These are phyloP conservation scores for Chlorocebus sabaeus DNA, from an alignment of 2,113 vertebrate genomes.

Conservation along the genomic window DNA sequence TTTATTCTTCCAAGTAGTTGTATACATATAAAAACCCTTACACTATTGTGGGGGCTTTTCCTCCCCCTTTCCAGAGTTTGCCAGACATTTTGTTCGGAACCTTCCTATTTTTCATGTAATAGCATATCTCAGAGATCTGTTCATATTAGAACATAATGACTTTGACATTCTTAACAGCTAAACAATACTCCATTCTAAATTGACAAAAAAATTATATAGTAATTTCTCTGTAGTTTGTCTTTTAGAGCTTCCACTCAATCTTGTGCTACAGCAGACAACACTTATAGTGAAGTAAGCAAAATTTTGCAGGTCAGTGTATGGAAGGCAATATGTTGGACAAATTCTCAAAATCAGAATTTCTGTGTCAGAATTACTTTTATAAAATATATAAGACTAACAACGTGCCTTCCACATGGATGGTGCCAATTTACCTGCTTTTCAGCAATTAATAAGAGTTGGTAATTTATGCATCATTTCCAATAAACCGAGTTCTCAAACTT, in stretches of 20 bases:
- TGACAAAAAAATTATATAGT: background rate
- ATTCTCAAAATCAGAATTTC: background rate
- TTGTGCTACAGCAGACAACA: background rate
- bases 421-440: background rate
- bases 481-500: background rate
- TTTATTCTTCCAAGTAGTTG: background rate
- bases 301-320: background rate
- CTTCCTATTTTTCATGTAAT: background rate
- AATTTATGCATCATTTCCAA: background rate
- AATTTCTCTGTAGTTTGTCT: background rate
- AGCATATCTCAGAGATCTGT: background rate
- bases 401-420: background rate
- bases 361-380: background rate
- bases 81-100: background rate
- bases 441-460: background rate
- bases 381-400: background rate
- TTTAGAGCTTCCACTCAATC: background rate
- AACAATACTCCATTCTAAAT: background rate
- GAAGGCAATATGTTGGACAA: background rate
- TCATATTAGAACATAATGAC: background rate
- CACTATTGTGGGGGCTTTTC: background rate
- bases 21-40: background rate
- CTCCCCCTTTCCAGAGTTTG: background rate
- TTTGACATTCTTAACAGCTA: background rate
- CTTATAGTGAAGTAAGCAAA: background rate